phyloP scores from a whole-genome alignment of 1,140 invertebrate genomes.

The Penaeus japonicus region DNA sequence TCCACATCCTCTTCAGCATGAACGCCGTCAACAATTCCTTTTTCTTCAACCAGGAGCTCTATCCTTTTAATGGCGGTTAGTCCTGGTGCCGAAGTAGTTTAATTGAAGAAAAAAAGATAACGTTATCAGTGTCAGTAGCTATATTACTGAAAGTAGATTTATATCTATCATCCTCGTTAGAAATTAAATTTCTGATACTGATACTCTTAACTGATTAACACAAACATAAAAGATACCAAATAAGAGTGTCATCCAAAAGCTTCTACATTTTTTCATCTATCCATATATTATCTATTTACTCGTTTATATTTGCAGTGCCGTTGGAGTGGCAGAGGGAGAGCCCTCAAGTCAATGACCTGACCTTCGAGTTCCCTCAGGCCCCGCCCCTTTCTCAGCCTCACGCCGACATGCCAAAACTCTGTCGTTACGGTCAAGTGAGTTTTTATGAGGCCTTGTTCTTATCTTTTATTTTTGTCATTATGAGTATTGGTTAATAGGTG shows the following conservation, averaged over 20 bases:
- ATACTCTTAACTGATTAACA: too few species aligned
- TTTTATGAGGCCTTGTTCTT: not conserved
- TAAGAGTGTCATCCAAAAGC: too few species aligned
- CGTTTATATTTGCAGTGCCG: too few species aligned
- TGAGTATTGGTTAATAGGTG: not conserved
- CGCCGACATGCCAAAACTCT: not conserved
- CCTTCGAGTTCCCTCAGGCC: not conserved
- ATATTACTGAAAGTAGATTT: too few species aligned
- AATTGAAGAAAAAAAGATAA: too few species aligned
- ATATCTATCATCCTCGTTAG: too few species aligned
- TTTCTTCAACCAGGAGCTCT: conserved; percentile 76
- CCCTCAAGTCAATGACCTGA: conserved; percentile 32
- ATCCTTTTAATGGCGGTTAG: conserved; percentile 61
- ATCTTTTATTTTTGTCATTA: not conserved
- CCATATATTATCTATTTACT: too few species aligned
- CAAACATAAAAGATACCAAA: too few species aligned
- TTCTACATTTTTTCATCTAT: too few species aligned
- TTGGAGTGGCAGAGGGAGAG: not conserved
- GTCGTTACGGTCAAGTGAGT: conserved; percentile 35
- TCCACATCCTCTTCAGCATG: conserved; percentile 86
- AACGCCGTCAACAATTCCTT: conserved; percentile 80
- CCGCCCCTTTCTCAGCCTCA: conserved; percentile 43
- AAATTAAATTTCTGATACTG: too few species aligned
- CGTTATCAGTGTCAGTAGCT: too few species aligned
- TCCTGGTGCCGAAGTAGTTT: not conserved